These are phyloP conservation scores for Tachuris rubrigastra DNA, from an alignment of 2,113 vertebrate species.

Conservation along the genomic window DNA sequence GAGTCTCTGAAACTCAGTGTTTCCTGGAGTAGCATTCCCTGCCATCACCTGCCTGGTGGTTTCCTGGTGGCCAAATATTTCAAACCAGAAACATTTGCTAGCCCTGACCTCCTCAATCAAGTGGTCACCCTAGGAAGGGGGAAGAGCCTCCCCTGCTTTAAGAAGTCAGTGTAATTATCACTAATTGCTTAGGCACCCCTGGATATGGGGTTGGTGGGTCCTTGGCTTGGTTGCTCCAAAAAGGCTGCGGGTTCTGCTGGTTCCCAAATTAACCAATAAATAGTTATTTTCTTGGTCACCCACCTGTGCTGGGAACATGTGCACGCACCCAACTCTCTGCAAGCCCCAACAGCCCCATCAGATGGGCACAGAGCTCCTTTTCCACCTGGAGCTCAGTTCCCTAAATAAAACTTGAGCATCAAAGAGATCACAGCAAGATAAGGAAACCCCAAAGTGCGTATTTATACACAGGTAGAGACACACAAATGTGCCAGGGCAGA, in stretches of 20 bases:
- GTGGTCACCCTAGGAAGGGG: not conserved
- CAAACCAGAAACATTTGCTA: not conserved
- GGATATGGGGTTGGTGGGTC: rapidly evolving
- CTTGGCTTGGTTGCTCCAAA: not conserved
- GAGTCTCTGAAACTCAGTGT: not conserved
- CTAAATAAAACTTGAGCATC: not conserved
- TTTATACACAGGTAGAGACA: rapidly evolving
- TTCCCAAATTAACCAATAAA: not conserved
- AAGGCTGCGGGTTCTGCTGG: not conserved
- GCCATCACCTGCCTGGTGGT: not conserved
- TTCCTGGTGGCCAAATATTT: not conserved
- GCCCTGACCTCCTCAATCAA: not conserved
- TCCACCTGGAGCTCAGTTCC: not conserved
- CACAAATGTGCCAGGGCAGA: not conserved
- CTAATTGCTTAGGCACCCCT: not conserved
- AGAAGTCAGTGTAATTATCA: not conserved
- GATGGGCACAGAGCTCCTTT: rapidly evolving
- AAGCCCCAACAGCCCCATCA: not conserved
- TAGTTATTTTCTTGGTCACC: not conserved
- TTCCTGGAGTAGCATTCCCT: not conserved
- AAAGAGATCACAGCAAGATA: not conserved
- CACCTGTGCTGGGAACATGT: not conserved
- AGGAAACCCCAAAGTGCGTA: rapidly evolving
- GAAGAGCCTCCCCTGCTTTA: not conserved
- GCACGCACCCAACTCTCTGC: rapidly evolving